Percentiles rank a stretch among this genome's conserved stretches.
These are phyloP conservation scores for Fopius arisanus DNA, from an alignment of 1,140 invertebrate species.

Conservation along the genomic window DNA sequence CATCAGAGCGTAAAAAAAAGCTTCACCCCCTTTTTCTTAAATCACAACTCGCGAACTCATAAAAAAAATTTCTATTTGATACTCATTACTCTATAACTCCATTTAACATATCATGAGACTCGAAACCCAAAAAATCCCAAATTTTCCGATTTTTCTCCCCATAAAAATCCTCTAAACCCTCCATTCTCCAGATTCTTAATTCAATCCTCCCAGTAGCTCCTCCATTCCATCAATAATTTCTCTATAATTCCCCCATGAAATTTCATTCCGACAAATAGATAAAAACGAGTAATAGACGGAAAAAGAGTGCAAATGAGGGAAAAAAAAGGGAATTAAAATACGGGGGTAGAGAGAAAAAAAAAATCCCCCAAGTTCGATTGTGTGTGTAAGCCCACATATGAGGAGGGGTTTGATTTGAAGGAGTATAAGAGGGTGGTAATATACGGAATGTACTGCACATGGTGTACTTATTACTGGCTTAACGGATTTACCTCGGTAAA, in stretches of 20 bases:
- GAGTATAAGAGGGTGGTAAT: constrained; percentile 6
- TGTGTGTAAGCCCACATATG: neutral
- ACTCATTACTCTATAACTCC: too few relatives aligned
- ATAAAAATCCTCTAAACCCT: neutral
- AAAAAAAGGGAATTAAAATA: neutral
- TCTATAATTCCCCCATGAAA: neutral
- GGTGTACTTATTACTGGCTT: constrained; percentile 14
- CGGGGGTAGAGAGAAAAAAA: neutral
- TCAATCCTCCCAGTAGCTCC: neutral
- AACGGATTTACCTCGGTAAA: constrained; percentile 6
- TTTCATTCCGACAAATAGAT: neutral
- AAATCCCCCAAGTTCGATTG: neutral
- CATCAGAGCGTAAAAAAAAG: too few relatives aligned
- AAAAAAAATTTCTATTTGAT: too few relatives aligned
- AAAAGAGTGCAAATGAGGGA: neutral
- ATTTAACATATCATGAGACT: too few relatives aligned
- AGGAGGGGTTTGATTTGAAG: neutral
- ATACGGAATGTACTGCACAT: constrained; percentile 2
- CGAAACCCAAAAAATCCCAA: neutral
- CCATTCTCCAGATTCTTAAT: neutral
- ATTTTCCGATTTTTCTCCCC: neutral
- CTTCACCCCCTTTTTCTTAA: too few relatives aligned
- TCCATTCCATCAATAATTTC: constrained; percentile 1
- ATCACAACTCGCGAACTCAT: too few relatives aligned
- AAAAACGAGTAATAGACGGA: neutral